Percentiles rank a stretch among this genome's conserved stretches.
Evolutionary conservation across 2,797 vertebrate genomes (phyloP).

Genomic region (Crocidura indochinensis): DNA sequence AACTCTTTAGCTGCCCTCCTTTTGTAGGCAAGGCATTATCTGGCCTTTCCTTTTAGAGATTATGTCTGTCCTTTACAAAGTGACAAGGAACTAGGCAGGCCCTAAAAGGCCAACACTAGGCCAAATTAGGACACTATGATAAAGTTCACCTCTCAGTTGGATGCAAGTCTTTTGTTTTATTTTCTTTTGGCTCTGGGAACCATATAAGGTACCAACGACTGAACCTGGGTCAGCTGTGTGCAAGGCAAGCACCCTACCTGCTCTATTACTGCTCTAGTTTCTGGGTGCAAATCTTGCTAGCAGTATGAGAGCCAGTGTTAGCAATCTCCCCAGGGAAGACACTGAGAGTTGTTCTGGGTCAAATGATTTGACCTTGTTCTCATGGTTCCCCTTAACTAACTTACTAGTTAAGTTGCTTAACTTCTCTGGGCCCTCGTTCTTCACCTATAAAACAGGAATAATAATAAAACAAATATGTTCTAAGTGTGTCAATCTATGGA

Average conservation of each 20-base stretch:
- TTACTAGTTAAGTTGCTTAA: not conserved
- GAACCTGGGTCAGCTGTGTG: no score
- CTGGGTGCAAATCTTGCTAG: not conserved
- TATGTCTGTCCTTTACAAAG: no score
- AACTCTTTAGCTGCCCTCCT: constrained; percentile 1
- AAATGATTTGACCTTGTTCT: no score
- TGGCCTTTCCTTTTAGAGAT: not conserved
- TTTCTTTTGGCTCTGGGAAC: no score
- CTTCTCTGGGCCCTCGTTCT: not conserved
- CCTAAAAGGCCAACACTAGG: no score
- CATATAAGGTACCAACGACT: no score
- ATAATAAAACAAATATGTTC: not conserved
- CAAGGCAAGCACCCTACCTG: no score
- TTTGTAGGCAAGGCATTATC: not conserved
- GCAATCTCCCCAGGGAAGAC: no score
- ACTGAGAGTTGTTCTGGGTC: no score
- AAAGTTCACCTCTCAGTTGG: not conserved
- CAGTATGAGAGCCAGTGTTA: not conserved
- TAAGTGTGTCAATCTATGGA: not conserved
- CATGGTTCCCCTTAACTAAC: no score
- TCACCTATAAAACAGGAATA: not conserved
- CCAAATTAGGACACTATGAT: not conserved
- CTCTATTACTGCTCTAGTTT: no score
- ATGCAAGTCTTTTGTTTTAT: not conserved
- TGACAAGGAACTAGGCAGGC: not conserved